Base-by-base conservation (phyloP, 2,888 invertebrate genomes). In the Erebia ligea region DNA sequence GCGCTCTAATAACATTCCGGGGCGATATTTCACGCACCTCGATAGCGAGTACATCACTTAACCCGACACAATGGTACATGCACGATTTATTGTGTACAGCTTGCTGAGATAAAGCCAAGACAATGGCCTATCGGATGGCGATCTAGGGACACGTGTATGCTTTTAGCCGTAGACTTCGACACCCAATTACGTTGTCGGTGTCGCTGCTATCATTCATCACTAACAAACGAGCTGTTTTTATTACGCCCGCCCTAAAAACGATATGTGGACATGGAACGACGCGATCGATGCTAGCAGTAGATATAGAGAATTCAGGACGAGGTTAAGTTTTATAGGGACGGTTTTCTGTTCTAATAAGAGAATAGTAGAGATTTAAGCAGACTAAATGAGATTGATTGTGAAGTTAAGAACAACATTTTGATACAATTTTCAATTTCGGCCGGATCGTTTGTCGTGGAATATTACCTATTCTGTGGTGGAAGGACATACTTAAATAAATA, bases 21-120 rank as follows among this genome's bases (percentile, higher is more conserved):
- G 79, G 71, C 81, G 76, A 83, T 84, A 83, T 83, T 81, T 83
- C 78, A 84, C 80, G 78, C 80, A 78, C 79, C 80, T 79, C 79
- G 78, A 77, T 79, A 78, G 78, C 78, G 73, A 79, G 80, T 82
- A 81, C 80, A 79, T 80, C 83, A 83, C 82, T 82, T 84, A 83
- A 78, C 77, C 74, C 76, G 79, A 84, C 82, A 83, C 82, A 81
- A 84, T 75, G 76, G 79, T 87, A 90, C 91, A 90, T 77, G 85
- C 81, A 89, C 84, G 86, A 92, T 92, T 91, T 92, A 92, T 92
- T 86, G 89, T 85, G 83, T 88, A 88, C 89, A 89, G 80, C 83
- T 80, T 81, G 80, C 80, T 77, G 82, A 84, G 91, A 91, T 91
- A 90, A 89, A 85, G 84, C 82, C 81, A 85, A 90, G 91, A 92